Evolutionary conservation across 2,888 invertebrate genomes (phyloP).

Genomic region (Lasioglossum zephyrum): DNA sequence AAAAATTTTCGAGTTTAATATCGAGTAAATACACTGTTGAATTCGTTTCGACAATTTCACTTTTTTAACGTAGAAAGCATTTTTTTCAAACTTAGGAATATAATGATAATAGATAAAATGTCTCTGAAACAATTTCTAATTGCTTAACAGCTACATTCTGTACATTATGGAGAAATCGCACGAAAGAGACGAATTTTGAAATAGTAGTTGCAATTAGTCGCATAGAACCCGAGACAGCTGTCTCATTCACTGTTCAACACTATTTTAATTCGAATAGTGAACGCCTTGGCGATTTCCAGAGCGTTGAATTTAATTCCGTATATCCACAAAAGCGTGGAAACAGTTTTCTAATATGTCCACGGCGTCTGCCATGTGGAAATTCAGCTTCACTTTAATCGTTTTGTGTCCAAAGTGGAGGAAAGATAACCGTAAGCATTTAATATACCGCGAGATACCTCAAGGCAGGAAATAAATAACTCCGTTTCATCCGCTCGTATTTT

Average conservation of each 20-base stretch:
- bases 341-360: slow-evolving; percentile 33
- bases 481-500: slow-evolving; percentile 40
- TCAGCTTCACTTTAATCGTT: slow-evolving; percentile 33
- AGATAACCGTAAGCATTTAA: slow-evolving; percentile 54
- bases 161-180: not conserved
- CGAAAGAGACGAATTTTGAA: not conserved
- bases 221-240: not conserved
- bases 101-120: too few species aligned
- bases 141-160: too few species aligned
- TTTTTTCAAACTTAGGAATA: too few species aligned
- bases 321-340: slow-evolving; percentile 13
- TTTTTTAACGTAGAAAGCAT: too few species aligned
- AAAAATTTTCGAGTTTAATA: not conserved
- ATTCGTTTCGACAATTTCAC: too few species aligned
- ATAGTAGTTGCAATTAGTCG: not conserved
- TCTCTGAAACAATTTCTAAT: too few species aligned
- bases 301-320: slow-evolving; percentile 2
- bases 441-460: slow-evolving; percentile 44
- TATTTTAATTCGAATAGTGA: not conserved
- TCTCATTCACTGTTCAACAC: not conserved
- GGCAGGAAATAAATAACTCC: slow-evolving; percentile 54
- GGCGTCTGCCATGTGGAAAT: slow-evolving; percentile 38
- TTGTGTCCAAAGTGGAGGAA: slow-evolving; percentile 14
- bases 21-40: too few species aligned
- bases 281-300: not conserved